Evolutionary conservation across 2,113 vertebrate species (phyloP).

Genomic region (Laticauda laticaudata): DNA sequence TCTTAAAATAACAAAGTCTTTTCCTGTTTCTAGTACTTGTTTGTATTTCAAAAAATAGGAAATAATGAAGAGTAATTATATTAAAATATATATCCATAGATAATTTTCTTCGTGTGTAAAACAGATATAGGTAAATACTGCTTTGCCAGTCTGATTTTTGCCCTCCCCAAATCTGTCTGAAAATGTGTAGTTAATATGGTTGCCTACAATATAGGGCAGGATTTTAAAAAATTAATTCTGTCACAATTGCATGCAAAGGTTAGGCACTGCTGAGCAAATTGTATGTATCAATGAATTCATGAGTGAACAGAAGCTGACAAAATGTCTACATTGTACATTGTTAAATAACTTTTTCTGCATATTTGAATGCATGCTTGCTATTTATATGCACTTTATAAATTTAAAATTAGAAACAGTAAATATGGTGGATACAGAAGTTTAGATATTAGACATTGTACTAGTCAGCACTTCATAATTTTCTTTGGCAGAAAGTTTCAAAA

Average conservation of each 20-base stretch:
- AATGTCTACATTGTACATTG: background rate
- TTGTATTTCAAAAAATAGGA: slow-evolving; percentile 31
- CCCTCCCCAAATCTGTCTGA: background rate
- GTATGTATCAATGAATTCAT: background rate
- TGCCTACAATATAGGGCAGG: background rate
- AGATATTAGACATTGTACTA: background rate
- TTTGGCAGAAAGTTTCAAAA: background rate
- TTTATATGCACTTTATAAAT: background rate
- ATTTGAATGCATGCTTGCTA: background rate
- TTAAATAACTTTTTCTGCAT: background rate
- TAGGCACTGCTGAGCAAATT: background rate
- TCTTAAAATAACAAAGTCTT: slow-evolving; percentile 10
- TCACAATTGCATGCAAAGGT: background rate
- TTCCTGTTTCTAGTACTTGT: slow-evolving; percentile 4
- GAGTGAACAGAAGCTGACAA: background rate
- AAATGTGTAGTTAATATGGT: background rate
- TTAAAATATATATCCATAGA: background rate
- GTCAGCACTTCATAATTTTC: background rate
- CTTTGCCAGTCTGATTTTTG: background rate
- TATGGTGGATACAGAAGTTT: background rate
- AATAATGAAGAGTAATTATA: accelerated
- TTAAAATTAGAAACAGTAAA: background rate
- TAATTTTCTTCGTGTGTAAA: background rate
- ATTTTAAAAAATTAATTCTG: background rate
- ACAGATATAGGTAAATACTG: background rate